Evolutionary conservation across 2,113 vertebrate species (phyloP), one percentile per base, ranked within the genome.

Genomic region (Psophia crepitans): DNA sequence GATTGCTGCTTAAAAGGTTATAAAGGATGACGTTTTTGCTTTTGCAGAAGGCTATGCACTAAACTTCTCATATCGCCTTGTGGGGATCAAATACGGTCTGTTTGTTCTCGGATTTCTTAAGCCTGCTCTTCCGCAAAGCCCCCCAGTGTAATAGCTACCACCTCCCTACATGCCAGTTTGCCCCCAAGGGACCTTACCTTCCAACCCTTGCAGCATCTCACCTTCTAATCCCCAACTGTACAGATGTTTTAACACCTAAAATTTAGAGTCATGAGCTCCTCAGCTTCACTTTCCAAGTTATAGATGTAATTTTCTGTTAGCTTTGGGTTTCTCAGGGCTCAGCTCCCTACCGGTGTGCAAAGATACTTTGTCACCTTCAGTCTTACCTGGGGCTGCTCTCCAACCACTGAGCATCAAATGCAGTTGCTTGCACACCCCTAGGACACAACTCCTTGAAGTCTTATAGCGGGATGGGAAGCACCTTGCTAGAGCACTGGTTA

Each of bases 1-100:
- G 54, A 74, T 24, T 85, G 63, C 82, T 89, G 63, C 70, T 96
- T 87, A 75, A 87, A 94, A 95, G 61, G 84, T 93, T 94, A 87
- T 85, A 83, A 94, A 61, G 0, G 3, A 82, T 61, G 57, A 91
- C 5, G 16, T 5, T 87, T 77, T 73, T 63, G 49, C 89, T 92
- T 87, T 73, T 91, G 54, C 26, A 80, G 76, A 77, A 71, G 33
- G 64, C 46, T n/a, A 37, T 28, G 21, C 61, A 65, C 79, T 82
- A 68, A 89, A 85, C 20, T 39, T 54, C 53, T 90, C 65, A 3
- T 48, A 84, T 16, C 4, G 8, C 84, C 28, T 91, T 63, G 33
- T 6, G 14, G 19, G 39, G 39, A 89, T 84, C 48, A 64, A 75
- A 70, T 5, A 58, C 1, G 1, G 27, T 35, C 49, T 90, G 54